Evolutionary conservation across 2,888 invertebrate genomes (phyloP), one percentile per base, ranked within the genome.

Genomic region (Bombylius major): DNA sequence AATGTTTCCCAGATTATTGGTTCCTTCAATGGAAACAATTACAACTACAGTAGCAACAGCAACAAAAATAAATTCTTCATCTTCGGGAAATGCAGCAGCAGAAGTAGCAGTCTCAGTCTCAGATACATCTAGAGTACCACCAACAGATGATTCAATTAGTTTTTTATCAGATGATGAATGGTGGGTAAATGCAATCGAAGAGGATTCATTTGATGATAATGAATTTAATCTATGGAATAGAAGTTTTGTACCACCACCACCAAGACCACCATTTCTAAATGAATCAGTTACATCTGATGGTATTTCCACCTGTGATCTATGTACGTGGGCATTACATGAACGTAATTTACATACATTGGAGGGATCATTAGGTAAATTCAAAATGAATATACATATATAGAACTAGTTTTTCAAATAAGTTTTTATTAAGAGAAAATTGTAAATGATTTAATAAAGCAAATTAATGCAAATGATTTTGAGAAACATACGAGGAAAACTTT

Each of bases 261-360:
- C 84, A 23, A 73, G 83, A 59, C 82, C 83, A 31, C 78, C 82
- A 50, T 82, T 80, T 67, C 76, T 83, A 58, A 82, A 83, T 64
- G 82, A 82, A 55, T 77, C 76, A 59, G 78, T 79, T 58, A 70
- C 72, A 59, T 77, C 82, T 60, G 84, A 84, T 72, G 84, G 84
- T 59, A 78, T 84, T 62, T 84, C 84, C 65, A 84, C 84, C 65
- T 85, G 85, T 72, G 85, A 85, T 74, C 77, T 85, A 63, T 85
- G 85, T 72, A 78, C 83, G 62, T 85, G 85, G 85, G 84, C 85
- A 61, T 81, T 81, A 78, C 79, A 80, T 67, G 76, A 75, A 62
- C 76, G 78, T 68, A 78, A 77, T 72, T 76, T 77, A 65, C 78
- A 75, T 72, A 78, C 76, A 58, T 69, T 79, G 61, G 82, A 82